Evolutionary conservation across 2,888 invertebrate genomes (phyloP).

Genomic region (Byasa hedistus): DNA sequence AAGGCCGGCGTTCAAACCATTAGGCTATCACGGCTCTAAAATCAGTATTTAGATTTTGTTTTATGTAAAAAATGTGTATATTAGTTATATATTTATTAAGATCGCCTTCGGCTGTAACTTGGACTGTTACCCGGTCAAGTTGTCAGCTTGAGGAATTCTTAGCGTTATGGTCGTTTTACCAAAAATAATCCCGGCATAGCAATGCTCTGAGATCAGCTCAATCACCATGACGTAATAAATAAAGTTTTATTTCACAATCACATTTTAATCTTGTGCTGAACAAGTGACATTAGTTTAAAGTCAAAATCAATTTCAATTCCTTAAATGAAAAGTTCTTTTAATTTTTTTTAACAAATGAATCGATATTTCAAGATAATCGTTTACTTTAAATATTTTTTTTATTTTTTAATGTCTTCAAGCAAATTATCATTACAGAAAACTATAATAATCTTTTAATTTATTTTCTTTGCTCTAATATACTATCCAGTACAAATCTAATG

Average conservation of each 20-base stretch:
- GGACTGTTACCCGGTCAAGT: conserved; percentile 1
- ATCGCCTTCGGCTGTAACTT: conserved; percentile 9
- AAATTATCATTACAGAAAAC: too few species aligned
- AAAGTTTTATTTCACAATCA: conserved; percentile 17
- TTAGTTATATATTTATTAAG: neutral
- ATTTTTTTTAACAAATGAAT: too few species aligned
- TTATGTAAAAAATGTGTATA: neutral
- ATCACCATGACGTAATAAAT: conserved; percentile 14
- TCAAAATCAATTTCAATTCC: neutral
- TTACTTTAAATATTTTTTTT: too few species aligned
- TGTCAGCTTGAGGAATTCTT: conserved; percentile 38
- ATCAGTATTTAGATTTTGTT: neutral
- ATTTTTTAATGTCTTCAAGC: too few species aligned
- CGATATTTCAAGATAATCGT: too few species aligned
- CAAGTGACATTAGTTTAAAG: neutral
- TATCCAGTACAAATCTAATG: too few species aligned
- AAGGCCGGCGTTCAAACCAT: too few species aligned
- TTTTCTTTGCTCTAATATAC: too few species aligned
- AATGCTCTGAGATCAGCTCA: conserved; percentile 55
- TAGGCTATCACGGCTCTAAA: too few species aligned
- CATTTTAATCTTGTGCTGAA: neutral
- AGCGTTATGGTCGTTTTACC: conserved; percentile 52
- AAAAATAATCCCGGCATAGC: conserved; percentile 58
- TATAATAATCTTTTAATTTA: too few species aligned
- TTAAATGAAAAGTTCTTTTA: too few species aligned